Conservation (phyloP, 2,888 invertebrate species). For the Stenolophus ochropezus region DNA sequence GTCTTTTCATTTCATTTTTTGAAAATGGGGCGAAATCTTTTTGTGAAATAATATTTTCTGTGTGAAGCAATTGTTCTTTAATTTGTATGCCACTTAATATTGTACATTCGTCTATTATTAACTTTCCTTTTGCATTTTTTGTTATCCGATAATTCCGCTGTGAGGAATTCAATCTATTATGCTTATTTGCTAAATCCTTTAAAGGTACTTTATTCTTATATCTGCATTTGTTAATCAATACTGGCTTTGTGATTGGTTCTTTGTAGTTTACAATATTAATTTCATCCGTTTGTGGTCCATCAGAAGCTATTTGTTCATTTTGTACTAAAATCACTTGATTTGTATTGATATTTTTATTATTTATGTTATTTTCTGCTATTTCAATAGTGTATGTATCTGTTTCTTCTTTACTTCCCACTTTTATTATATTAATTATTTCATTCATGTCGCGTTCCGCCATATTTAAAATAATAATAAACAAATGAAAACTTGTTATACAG, state of each 20-base stretch:
- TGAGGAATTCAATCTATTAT: too few species aligned
- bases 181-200: too few species aligned
- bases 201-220: background rate
- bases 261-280: too few species aligned
- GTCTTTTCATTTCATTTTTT: slow-evolving; percentile 43
- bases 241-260: too few species aligned
- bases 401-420: background rate
- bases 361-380: background rate
- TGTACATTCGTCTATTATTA: slow-evolving; percentile 60
- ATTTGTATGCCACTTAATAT: slow-evolving; percentile 57
- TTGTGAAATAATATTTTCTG: slow-evolving; percentile 52
- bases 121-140: slow-evolving; percentile 29
- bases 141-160: slow-evolving; percentile 20
- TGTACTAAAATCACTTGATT: background rate
- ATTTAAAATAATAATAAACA: too few species aligned
- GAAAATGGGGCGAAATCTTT: slow-evolving; percentile 52
- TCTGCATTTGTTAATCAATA: background rate
- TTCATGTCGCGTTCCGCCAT: too few species aligned
- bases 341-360: background rate
- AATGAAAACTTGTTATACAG: too few species aligned
- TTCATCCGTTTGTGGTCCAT: too few species aligned
- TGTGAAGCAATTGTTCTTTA: slow-evolving; percentile 60
- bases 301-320: background rate
- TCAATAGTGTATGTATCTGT: background rate
- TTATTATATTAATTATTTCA: background rate